Base-by-base conservation (phyloP, 2,113 vertebrate species). In the Fulica atra region DNA sequence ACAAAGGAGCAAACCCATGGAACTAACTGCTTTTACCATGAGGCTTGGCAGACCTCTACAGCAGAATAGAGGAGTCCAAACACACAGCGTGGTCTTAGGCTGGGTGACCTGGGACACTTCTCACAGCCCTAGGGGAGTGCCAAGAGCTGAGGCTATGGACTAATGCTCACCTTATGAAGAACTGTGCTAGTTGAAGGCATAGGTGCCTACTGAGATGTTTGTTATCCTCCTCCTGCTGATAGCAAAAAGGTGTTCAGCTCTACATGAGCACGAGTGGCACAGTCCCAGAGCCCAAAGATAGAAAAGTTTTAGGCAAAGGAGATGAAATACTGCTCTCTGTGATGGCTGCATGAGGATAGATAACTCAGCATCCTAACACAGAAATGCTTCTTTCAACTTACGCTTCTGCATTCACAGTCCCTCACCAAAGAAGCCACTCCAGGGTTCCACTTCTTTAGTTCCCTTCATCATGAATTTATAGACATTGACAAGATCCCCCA, bases 21-120 rank as follows among this genome's bases (percentile, higher is more conserved):
- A 77, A 50, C 11, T 40, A 14, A 33, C 26, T 20, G 26, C 31
- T 89, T 79, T 38, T 50, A 38, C 25, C 36, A 10, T 3, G 33
- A 66, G 25, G 9, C 1, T 70, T 70, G 25, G 19, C 20, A 59
- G 70, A 88, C 5, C 18, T 64, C 84, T 65, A 24, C 10, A 59
- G 54, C 21, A 63, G 68, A 76, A 50, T 35, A 21, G 13, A 13
- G 19, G 16, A 81, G 42, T 25, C 33, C 0, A 0, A 20, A 1
- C 9, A 64, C 48, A 50, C 20, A 35, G 21, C 2, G 15, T 28
- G 1, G 3, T 87, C 17, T 17, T 16, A 36, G 44, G 9, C 46
- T 70, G 65, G 28, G 35, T 38, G 66, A 53, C 23, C 14, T 17
- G 42, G 40, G 26, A 53, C 3, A 1, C 31, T 16, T 74, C 20